These are phyloP conservation scores for Excalfactoria chinensis DNA, from an alignment of 2,113 vertebrate species.

Conservation along the genomic window DNA sequence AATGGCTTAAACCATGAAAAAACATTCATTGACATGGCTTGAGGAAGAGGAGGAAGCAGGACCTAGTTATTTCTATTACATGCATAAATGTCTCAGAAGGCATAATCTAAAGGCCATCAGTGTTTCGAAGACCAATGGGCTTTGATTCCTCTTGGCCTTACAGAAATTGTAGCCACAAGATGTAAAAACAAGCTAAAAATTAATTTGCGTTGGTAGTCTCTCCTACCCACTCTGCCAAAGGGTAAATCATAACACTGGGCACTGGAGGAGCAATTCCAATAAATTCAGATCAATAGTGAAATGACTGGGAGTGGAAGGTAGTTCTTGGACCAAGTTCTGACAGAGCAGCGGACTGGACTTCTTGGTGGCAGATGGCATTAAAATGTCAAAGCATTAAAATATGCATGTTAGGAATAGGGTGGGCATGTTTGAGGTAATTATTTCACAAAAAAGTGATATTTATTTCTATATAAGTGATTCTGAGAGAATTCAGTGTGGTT, in stretches of 20 bases:
- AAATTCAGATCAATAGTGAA: background rate
- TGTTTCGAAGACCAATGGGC: background rate
- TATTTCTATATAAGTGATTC: conserved; percentile 42
- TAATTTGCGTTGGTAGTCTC: background rate
- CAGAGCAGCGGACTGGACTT: conserved; percentile 30
- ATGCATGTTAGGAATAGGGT: conserved; percentile 42
- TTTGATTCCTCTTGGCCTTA: background rate
- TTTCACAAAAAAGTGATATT: conserved; percentile 13
- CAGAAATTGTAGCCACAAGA: background rate
- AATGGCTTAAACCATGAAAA: too few species aligned
- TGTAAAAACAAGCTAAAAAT: background rate
- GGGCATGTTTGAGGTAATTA: conserved; percentile 43
- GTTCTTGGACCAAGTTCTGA: conserved; percentile 1
- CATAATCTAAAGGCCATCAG: background rate
- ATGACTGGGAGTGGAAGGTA: conserved; percentile 27
- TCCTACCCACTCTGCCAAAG: background rate
- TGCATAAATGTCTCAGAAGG: background rate
- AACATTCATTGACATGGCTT: background rate
- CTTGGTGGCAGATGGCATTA: conserved; percentile 33
- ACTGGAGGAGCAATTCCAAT: background rate
- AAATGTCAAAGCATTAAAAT: conserved; percentile 56
- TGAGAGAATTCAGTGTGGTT: conserved; percentile 41
- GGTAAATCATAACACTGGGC: conserved; percentile 4
- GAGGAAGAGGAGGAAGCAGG: background rate
- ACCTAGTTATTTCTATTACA: rapidly evolving